Base-by-base conservation (phyloP, 2,888 invertebrate genomes). In the Brachypalpus laphriformis region DNA sequence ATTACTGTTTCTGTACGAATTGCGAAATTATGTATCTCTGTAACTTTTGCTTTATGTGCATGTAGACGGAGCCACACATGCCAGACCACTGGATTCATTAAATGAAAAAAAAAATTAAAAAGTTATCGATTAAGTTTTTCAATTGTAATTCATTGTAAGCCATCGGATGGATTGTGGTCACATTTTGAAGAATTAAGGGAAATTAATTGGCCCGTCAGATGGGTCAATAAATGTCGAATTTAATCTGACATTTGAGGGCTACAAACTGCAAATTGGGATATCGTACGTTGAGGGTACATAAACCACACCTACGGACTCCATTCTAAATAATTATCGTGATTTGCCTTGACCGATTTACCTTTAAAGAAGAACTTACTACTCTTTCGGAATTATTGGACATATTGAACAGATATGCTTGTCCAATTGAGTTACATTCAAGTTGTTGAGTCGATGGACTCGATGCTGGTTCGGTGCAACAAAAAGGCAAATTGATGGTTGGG, bases 1-100 rank as follows among this genome's bases (percentile, higher is more conserved):
- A 72, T 78, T 78, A 78, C 71, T 71, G 78, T 63, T 65, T 57
- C 49, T 71, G 65, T 65, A 78, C 78, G 77, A 70, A 77, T 54
- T 77, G 70, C 31, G 45, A 54, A 77, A 57, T 77, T 71, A 56
- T 31, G 31, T 37, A 20, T 37, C 42, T 16, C 40, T 42, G 72
- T 61, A 54, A 51, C 57, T 70, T 57, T 57, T 45, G 71, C 28
- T 63, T 40, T 63, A 45, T 47, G 37, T 28, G 40, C 42, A 22
- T 25, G 22, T 47, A 25, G 2, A 4, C 25, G 25, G 5, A 25
- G 25, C 25, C 5, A 25, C 25, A 5, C 25, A 25, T 25, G 25
- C 25, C 25, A 5, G 25, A 25, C n/a, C 34, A 11, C 3, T 34
- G 1, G 4, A 9, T 34, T 34, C 34, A 34, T 34, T 34, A 34